Percentiles rank a stretch among this genome's conserved stretches.
Evolutionary conservation across 2,113 vertebrate genomes (phyloP).

Genomic region (Ciconia maguari): DNA sequence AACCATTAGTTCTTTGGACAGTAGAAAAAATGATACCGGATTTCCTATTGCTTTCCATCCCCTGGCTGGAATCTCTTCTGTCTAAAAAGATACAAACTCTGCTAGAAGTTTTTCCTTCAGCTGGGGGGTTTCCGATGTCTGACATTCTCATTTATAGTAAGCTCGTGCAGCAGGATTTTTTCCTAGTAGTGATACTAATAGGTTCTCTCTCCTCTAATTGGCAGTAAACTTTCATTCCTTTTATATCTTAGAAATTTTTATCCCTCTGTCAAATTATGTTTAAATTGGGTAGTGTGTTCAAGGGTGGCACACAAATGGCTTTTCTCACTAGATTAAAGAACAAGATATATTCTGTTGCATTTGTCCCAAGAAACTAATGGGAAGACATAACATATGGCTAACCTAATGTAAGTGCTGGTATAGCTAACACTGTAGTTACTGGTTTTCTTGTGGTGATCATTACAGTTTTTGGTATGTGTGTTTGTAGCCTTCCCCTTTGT

Average conservation of each 20-base stretch:
- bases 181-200: background rate
- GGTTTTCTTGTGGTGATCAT: background rate
- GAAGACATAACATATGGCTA: background rate
- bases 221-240: background rate
- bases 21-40: background rate
- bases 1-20: background rate
- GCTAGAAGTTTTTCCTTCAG: background rate
- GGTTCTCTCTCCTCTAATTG: background rate
- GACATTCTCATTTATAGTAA: background rate
- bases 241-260: background rate
- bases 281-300: background rate
- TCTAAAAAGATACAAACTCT: background rate
- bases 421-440: background rate
- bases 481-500: conserved; percentile 21
- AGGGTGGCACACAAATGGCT: background rate
- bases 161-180: background rate
- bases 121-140: background rate
- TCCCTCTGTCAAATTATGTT: background rate
- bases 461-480: background rate
- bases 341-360: background rate
- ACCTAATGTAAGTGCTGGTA: background rate
- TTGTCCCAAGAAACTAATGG: background rate
- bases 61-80: background rate
- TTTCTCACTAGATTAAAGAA: background rate
- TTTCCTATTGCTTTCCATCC: background rate